Evolutionary conservation across 2,797 vertebrate genomes (phyloP).

Genomic region (Tinamus major): DNA sequence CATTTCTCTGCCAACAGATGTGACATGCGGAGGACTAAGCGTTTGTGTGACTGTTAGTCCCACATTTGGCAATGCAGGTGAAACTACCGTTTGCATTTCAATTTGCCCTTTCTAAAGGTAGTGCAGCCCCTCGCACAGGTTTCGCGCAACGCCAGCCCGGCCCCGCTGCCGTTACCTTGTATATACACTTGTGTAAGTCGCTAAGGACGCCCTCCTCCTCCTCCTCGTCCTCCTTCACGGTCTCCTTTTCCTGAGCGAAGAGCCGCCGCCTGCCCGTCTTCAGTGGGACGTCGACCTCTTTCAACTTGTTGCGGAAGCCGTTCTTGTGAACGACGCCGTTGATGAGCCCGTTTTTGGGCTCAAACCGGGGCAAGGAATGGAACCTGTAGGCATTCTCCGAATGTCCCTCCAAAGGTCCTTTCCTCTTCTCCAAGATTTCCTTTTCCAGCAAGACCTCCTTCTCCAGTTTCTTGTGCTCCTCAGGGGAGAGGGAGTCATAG

Average conservation of each 20-base stretch:
- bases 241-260: conserved; percentile 98
- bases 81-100: conserved; percentile 39
- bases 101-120: not conserved
- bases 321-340: conserved; percentile 86
- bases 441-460: conserved; percentile 95
- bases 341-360: conserved; percentile 95
- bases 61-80: not conserved
- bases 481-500: conserved; percentile 91
- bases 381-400: conserved; percentile 86
- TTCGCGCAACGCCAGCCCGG: not conserved
- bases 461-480: conserved; percentile 92
- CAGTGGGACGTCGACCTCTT: conserved; percentile 90
- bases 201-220: conserved; percentile 85
- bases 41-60: not conserved
- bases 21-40: not conserved
- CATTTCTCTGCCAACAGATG: conserved; percentile 42
- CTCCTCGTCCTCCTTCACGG: conserved; percentile 86
- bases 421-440: conserved; percentile 90
- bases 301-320: conserved; percentile 90
- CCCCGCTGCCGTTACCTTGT: conserved; percentile 85
- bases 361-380: conserved; percentile 92
- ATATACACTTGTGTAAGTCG: conserved; percentile 98
- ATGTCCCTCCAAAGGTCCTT: conserved; percentile 94
- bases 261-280: conserved; percentile 95
- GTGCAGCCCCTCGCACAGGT: rapidly evolving